These are phyloP conservation scores for Halichondria panicea DNA, from an alignment of 37 sponge, comb jelly and placozoan genomes.

Conservation along the genomic window DNA sequence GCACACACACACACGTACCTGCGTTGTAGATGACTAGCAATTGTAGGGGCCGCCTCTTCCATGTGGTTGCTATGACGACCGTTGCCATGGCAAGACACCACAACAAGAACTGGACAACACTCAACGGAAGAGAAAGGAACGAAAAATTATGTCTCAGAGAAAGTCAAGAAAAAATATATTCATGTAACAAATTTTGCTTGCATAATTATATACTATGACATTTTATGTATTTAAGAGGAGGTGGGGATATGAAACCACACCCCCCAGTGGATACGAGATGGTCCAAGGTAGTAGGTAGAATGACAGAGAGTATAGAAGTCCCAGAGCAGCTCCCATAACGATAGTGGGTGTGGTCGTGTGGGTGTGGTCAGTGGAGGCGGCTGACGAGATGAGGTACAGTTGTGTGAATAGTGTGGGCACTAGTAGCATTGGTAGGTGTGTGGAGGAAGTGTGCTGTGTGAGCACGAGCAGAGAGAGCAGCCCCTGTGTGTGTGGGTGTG, in stretches of 20 bases:
- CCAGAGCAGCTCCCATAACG: slow-evolving; percentile 1
- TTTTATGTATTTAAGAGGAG: no score
- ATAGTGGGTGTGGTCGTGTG: not conserved
- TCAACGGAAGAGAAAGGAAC: slow-evolving; percentile 48
- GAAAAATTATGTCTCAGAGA: slow-evolving; percentile 33
- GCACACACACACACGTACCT: slow-evolving; percentile 10
- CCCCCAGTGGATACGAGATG: slow-evolving; percentile 30
- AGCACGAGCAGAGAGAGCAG: slow-evolving; percentile 21
- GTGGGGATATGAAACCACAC: not conserved
- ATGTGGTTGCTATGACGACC: slow-evolving; percentile 14
- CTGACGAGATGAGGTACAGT: slow-evolving; percentile 26
- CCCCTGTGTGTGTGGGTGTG: no score
- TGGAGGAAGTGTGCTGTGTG: slow-evolving; percentile 20
- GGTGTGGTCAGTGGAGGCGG: not conserved
- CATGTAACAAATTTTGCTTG: not conserved
- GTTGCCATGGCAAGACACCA: slow-evolving; percentile 17
- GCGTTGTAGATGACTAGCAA: slow-evolving; percentile 29
- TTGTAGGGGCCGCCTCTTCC: slow-evolving; percentile 8
- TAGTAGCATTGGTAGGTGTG: slow-evolving; percentile 41
- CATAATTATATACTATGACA: not conserved
- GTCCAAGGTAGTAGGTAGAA: slow-evolving; percentile 41
- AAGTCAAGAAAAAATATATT: not conserved
- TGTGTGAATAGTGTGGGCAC: slow-evolving; percentile 31
- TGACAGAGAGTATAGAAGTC: slow-evolving; percentile 28
- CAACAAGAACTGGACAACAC: slow-evolving; percentile 34